Evolutionary conservation across 1,140 invertebrate genomes (phyloP).

Genomic region (Apis dorsata): DNA sequence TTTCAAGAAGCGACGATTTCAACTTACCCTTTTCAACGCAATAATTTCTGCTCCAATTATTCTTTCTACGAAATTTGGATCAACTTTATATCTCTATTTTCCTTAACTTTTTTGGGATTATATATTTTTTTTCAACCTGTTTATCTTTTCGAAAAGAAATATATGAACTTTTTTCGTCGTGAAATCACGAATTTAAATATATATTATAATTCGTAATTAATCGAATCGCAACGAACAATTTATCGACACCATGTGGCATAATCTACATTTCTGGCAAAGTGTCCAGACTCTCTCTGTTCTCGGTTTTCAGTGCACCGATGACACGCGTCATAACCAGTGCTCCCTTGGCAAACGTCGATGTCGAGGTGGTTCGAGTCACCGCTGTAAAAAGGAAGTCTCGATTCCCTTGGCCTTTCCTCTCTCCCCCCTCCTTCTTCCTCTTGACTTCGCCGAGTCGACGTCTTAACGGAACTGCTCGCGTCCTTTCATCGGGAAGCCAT

Average conservation of each 20-base stretch:
- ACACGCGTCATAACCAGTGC: neutral
- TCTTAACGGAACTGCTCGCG: neutral
- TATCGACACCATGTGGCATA: constrained; percentile 23
- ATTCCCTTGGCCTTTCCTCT: neutral
- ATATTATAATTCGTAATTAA: neutral
- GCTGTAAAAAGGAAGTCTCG: neutral
- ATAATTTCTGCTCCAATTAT: constrained; percentile 1
- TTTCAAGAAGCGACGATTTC: neutral
- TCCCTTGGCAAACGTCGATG: constrained; percentile 12
- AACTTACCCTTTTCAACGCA: neutral
- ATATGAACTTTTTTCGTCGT: too few relatives aligned
- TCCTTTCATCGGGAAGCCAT: neutral
- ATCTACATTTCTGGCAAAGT: constrained; percentile 36
- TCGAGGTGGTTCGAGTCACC: neutral
- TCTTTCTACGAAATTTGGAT: neutral
- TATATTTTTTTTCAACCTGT: neutral
- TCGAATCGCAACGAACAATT: constrained; percentile 20
- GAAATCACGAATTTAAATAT: neutral
- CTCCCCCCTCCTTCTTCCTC: neutral
- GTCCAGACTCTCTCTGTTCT: constrained; percentile 12
- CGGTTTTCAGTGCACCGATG: constrained; percentile 5
- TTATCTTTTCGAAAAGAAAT: too few relatives aligned
- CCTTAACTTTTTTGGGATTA: neutral
- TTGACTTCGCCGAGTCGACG: neutral
- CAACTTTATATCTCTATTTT: neutral